Evolutionary conservation across 1,140 invertebrate genomes (phyloP), one percentile per base, ranked within the genome.

Genomic region (Tribolium castaneum): DNA sequence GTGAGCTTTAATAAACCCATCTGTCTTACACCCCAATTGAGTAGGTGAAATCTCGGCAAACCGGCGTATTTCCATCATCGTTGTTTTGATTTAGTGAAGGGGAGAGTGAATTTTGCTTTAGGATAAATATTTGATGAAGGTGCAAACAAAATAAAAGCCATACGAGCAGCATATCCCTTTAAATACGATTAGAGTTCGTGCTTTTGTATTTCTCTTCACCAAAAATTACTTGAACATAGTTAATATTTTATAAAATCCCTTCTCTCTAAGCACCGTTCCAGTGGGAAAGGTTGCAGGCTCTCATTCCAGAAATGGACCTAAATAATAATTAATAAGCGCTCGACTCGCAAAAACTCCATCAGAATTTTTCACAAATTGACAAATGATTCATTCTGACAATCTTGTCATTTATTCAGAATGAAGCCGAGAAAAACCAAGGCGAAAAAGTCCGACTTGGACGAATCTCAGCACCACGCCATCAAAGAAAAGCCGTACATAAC

Each of bases 401-500:
- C n/a, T 45, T 45, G 39, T 45, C 39, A 45, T 45, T 45, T 45
- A 45, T 66, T 13, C n/a, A 30, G 34, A 66, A 35, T 66, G 59
- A 66, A 66, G 45, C 6, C 25, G 6, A 35, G 13, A 35, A 66
- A 72, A 54, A 3, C 22, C 22, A 72, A 72, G 9, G 49, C n/a
- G 13, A 54, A 54, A 72, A 50, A 72, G 45, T 50, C 19, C 7
- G 78, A 79, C 71, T 25, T 82, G 50, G 73, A 78, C 72, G 78
- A 75, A 34, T 76, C 75, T 7, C 76, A 81, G 52, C 78, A 45
- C 19, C 70, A 76, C 30, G 78, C 77, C 12, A 80, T 82, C 25
- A 81, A 82, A 70, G 82, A 83, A 78, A 83, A 81, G 77, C 30
- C 76, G 0, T 83, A 83, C 49, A 71, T 72, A 7, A 78, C 80